These are phyloP conservation scores for Ciona savignyi DNA, from an alignment of 23 tunicate genomes.

Conservation along the genomic window DNA sequence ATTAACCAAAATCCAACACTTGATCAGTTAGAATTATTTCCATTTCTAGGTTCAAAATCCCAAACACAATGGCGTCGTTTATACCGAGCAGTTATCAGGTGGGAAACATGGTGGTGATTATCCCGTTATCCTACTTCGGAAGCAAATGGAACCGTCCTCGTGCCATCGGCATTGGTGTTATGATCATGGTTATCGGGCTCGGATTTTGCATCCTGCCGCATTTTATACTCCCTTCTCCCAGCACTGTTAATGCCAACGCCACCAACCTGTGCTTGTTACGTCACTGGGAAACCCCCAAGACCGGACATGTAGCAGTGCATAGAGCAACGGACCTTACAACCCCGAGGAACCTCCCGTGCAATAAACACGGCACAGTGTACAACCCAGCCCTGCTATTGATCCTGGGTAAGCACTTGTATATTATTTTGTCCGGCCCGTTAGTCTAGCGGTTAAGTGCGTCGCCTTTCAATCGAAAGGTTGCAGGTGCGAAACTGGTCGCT, in stretches of 20 bases:
- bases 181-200: conserved; percentile 67
- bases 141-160: conserved; percentile 62
- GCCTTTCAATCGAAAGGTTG: no score
- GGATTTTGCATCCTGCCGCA: conserved; percentile 78
- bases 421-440: no score
- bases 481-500: no score
- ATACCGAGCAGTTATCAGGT: conserved; percentile 80
- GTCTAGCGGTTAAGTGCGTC: no score
- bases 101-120: conserved; percentile 68
- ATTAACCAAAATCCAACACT: no score
- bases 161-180: conserved; percentile 66
- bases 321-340: conserved; percentile 25
- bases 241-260: conserved; percentile 1
- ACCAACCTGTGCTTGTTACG: conserved; percentile 8
- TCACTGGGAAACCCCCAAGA: background rate
- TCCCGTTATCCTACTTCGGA: conserved; percentile 81
- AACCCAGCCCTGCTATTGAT: conserved; percentile 79
- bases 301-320: background rate
- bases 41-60: conserved; percentile 31
- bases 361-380: conserved; percentile 45
- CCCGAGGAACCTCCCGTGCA: conserved; percentile 68
- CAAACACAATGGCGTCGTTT: conserved; percentile 93
- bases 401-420: conserved; percentile 31
- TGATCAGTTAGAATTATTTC: no score
- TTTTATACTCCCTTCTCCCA: conserved; percentile 48